phyloP scores from a whole-genome alignment of 2,797 vertebrate genomes.

The Furcifer pardalis region DNA sequence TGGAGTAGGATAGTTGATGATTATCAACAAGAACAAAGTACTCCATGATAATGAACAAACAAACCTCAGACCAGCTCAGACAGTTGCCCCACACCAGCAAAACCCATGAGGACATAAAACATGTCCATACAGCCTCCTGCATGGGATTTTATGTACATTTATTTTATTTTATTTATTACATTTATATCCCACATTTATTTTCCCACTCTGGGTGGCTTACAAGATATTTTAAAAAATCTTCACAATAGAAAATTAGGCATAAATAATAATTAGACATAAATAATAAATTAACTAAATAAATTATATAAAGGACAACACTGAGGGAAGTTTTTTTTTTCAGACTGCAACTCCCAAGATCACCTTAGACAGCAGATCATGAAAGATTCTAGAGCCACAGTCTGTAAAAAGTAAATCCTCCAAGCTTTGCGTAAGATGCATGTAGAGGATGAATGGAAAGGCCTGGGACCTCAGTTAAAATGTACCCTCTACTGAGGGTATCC shows the following conservation, averaged over 20 bases:
- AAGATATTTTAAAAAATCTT: too few species aligned
- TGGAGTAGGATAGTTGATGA: background rate
- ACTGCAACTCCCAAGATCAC: background rate
- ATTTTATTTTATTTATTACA: too few species aligned
- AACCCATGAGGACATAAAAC: background rate
- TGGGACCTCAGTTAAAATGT: background rate
- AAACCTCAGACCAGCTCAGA: slow-evolving; percentile 3
- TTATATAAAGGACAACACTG: background rate
- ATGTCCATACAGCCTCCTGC: background rate
- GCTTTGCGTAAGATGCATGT: background rate
- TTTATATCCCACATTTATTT: too few species aligned
- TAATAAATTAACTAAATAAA: too few species aligned
- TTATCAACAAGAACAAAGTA: slow-evolving; percentile 20
- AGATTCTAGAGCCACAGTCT: background rate
- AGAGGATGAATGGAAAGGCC: background rate
- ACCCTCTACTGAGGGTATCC: background rate
- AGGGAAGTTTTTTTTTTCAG: background rate
- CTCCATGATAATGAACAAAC: slow-evolving; percentile 10
- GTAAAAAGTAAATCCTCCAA: background rate
- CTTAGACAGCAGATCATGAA: too few species aligned
- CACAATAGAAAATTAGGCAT: too few species aligned
- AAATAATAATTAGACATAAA: too few species aligned
- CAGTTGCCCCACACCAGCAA: background rate
- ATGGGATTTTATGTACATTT: background rate
- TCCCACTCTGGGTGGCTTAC: too few species aligned